Conservation (phyloP, 2,797 vertebrate genomes). For the Cryptoblepharus egeriae region DNA sequence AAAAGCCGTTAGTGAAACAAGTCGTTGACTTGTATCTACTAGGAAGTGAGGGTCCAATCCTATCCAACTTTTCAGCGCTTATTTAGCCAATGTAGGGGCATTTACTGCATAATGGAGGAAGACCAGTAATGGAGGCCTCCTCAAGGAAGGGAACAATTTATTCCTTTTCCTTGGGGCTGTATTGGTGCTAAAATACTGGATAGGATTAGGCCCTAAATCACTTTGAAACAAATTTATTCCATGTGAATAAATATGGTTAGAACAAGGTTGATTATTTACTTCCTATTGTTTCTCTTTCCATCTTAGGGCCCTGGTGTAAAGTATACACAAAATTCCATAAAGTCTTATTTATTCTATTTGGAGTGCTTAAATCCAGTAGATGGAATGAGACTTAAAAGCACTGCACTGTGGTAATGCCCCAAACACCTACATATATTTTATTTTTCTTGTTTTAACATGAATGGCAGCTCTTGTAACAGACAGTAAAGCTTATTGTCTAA, state of each 20-base stretch:
- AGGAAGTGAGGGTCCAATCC: not conserved
- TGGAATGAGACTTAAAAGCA: not conserved
- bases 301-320: slow-evolving; percentile 23
- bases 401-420: not conserved
- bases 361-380: no score
- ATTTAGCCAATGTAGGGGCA: no score
- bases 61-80: no score
- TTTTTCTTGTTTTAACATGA: not conserved
- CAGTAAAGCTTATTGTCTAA: not conserved
- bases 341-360: not conserved
- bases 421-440: not conserved
- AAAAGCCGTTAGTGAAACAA: slow-evolving; percentile 62
- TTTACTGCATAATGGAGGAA: no score
- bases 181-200: no score
- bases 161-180: no score
- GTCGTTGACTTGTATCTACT: not conserved
- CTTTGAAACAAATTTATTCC: not conserved
- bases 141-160: no score
- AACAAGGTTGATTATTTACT: not conserved
- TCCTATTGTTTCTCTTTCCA: not conserved
- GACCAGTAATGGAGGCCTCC: no score
- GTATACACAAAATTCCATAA: not conserved
- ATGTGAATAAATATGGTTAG: not conserved
- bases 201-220: not conserved
- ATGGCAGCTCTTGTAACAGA: slow-evolving; percentile 37